These are phyloP conservation scores for Verasper variegatus DNA, from an alignment of 2,113 vertebrate genomes.

Conservation along the genomic window DNA sequence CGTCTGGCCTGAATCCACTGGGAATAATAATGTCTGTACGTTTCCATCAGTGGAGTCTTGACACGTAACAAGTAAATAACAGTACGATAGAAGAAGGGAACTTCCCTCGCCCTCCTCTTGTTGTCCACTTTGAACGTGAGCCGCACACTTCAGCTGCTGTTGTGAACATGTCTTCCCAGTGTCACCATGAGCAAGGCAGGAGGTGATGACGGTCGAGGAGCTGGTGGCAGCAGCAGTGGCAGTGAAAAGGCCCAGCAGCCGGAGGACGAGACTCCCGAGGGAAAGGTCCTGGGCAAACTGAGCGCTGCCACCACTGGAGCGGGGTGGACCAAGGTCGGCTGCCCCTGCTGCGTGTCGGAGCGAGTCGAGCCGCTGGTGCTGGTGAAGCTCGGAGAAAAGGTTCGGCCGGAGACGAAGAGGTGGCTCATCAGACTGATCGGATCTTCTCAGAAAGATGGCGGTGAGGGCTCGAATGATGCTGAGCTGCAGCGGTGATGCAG, in stretches of 20 bases:
- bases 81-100: too few species aligned
- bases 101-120: not conserved
- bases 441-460: conserved; percentile 75
- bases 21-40: too few species aligned
- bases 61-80: too few species aligned
- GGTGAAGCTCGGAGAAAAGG: conserved; percentile 74
- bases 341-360: conserved; percentile 77
- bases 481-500: not conserved
- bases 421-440: conserved; percentile 82
- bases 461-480: conserved; percentile 56
- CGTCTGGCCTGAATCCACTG: too few species aligned
- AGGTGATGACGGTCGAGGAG: conserved; percentile 25
- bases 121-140: not conserved
- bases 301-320: not conserved
- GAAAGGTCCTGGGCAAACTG: conserved; percentile 10
- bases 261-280: conserved; percentile 15
- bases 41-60: too few species aligned
- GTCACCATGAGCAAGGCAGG: conserved; percentile 67
- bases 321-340: conserved; percentile 80
- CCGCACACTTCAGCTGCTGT: not conserved
- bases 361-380: conserved; percentile 80
- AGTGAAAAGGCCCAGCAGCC: not conserved
- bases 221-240: not conserved
- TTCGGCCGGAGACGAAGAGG: conserved; percentile 79
- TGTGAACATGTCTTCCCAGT: conserved; percentile 19